Percentiles rank a stretch among this genome's conserved stretches.
Conservation (phyloP, 2,888 invertebrate genomes). For the Himalopsyche tibetana region DNA sequence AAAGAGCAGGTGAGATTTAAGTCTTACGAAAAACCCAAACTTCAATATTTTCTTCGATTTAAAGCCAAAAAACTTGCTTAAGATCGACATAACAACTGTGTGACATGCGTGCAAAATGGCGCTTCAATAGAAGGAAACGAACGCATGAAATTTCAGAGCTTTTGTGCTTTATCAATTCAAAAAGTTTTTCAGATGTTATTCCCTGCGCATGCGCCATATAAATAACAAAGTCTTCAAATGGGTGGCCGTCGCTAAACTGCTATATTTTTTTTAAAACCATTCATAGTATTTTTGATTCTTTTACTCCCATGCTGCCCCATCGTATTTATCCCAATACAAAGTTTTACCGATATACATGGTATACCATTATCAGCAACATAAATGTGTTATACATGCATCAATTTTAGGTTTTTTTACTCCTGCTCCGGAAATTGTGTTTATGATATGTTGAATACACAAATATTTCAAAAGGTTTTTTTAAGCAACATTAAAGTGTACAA, state of each 20-base stretch:
- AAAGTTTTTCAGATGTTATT: conserved; percentile 50
- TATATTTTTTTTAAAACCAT: not conserved
- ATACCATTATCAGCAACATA: too few relatives aligned
- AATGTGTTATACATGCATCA: too few relatives aligned
- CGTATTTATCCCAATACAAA: not conserved
- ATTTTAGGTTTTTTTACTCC: too few relatives aligned
- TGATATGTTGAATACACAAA: too few relatives aligned
- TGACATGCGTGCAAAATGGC: conserved; percentile 64
- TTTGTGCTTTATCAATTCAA: conserved; percentile 52
- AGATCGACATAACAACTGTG: conserved; percentile 54
- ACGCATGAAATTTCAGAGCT: conserved; percentile 60
- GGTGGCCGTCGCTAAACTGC: conserved; percentile 52
- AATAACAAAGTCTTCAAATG: conserved; percentile 46
- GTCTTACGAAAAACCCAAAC: not conserved
- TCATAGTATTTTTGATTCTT: not conserved
- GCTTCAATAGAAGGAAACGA: conserved; percentile 63
- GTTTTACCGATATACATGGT: too few relatives aligned
- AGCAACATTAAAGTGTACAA: too few relatives aligned
- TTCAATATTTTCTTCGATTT: conserved; percentile 57
- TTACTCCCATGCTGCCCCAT: not conserved
- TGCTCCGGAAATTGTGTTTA: too few relatives aligned
- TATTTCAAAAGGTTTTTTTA: too few relatives aligned
- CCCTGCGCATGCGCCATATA: conserved; percentile 61
- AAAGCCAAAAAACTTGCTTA: conserved; percentile 54
- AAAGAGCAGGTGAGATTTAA: conserved; percentile 39